These are phyloP conservation scores for Euphonia xanthogaster DNA, from an alignment of 2,797 vertebrate genomes.

Conservation along the genomic window DNA sequence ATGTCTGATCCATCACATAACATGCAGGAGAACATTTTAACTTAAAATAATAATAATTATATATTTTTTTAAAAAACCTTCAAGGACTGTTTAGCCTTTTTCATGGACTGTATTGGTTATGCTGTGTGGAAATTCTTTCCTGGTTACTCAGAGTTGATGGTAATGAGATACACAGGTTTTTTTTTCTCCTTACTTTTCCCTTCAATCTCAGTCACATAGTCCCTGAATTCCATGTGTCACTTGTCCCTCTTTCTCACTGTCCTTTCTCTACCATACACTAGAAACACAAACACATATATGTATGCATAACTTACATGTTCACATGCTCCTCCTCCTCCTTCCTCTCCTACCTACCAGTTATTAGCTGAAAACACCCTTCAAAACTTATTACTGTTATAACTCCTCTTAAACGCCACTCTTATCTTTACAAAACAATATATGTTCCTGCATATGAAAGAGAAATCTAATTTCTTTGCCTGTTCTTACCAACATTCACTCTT, in stretches of 20 bases:
- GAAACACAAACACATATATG: neutral
- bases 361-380: neutral
- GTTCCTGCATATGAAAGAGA: neutral
- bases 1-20: neutral
- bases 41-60: neutral
- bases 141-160: neutral
- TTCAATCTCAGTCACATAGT: neutral
- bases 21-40: neutral
- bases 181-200: neutral
- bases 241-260: neutral
- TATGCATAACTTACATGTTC: neutral
- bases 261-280: neutral
- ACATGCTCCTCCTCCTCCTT: neutral
- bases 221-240: neutral
- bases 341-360: neutral
- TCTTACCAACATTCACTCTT: neutral
- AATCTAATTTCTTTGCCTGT: neutral
- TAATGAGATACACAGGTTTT: neutral
- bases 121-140: neutral
- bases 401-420: neutral
- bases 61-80: fast-evolving
- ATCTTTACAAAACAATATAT: neutral
- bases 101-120: neutral
- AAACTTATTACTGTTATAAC: neutral
- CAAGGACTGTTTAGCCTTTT: neutral